Conservation (phyloP, 2,888 invertebrate genomes). For the Argyra leucocephala region DNA sequence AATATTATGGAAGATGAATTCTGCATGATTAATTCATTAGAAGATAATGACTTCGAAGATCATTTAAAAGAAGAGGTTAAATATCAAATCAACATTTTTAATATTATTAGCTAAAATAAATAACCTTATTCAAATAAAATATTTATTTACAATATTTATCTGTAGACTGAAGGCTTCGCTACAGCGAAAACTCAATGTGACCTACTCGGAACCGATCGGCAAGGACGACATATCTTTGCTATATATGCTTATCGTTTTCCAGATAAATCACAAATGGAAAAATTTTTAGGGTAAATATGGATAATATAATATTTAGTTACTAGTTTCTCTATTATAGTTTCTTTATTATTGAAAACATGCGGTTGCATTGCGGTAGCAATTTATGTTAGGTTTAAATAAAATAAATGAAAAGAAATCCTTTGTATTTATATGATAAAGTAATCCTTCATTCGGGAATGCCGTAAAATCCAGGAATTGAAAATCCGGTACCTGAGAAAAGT, state of each 20-base stretch:
- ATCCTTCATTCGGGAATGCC: too few species aligned
- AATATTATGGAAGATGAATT: conserved; percentile 32
- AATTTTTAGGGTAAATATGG: conserved; percentile 36
- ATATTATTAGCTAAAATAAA: too few species aligned
- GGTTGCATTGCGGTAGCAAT: too few species aligned
- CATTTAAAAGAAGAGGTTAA: conserved; percentile 35
- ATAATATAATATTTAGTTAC: conserved; percentile 8
- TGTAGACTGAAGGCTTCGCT: conserved; percentile 29
- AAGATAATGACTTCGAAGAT: conserved; percentile 40
- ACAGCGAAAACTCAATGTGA: conserved; percentile 42
- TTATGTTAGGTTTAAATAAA: too few species aligned
- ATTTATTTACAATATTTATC: conserved; percentile 8
- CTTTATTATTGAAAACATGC: not conserved
- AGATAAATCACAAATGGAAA: conserved; percentile 56
- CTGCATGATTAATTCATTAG: conserved; percentile 33
- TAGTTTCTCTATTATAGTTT: conserved; percentile 6
- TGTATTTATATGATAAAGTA: too few species aligned
- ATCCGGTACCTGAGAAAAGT: too few species aligned
- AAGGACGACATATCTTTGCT: conserved; percentile 89
- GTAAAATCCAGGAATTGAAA: too few species aligned
- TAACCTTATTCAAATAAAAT: not conserved
- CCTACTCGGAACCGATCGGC: conserved; percentile 56
- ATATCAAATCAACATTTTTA: not conserved
- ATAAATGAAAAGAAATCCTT: too few species aligned
- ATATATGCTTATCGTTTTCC: conserved; percentile 84